A percentile compares a stretch with the other conserved stretches of the same genome.
Evolutionary conservation across 2,888 invertebrate species (phyloP).

Genomic region (Atrina japonica): DNA sequence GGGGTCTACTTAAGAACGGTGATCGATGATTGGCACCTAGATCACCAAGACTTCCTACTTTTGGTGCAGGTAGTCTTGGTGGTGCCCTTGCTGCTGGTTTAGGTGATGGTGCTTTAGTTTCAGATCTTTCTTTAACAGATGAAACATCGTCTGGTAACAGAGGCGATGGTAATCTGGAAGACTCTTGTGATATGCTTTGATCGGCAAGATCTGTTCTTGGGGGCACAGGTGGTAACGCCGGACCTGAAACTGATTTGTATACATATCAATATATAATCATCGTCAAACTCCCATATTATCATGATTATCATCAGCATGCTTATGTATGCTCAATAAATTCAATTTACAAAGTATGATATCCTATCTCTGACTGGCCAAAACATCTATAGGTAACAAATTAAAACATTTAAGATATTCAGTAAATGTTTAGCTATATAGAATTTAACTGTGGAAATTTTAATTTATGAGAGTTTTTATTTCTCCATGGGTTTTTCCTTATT

Average conservation of each 20-base stretch:
- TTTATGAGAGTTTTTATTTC: no score
- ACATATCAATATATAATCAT: no score
- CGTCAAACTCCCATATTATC: no score
- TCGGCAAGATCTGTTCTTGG: conserved; percentile 14
- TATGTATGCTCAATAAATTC: no score
- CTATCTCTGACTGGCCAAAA: no score
- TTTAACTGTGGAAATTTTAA: no score
- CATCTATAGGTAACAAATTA: no score
- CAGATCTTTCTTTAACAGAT: background rate
- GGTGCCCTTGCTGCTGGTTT: conserved; percentile 4
- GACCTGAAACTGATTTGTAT: conserved; percentile 5
- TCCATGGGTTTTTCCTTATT: no score
- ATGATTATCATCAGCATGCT: no score
- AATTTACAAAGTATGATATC: no score
- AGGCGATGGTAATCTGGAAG: conserved; percentile 10
- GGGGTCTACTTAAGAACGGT: conserved; percentile 14
- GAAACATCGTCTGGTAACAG: background rate
- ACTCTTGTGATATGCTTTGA: background rate
- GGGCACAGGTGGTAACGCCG: conserved; percentile 23
- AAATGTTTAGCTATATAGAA: no score
- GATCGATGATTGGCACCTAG: background rate
- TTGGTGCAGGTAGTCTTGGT: conserved; percentile 5
- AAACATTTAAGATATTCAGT: no score
- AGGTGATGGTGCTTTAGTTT: background rate
- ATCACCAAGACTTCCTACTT: background rate